Base-by-base conservation (phyloP, 2,113 vertebrate genomes). In the Phainopepla nitens region DNA sequence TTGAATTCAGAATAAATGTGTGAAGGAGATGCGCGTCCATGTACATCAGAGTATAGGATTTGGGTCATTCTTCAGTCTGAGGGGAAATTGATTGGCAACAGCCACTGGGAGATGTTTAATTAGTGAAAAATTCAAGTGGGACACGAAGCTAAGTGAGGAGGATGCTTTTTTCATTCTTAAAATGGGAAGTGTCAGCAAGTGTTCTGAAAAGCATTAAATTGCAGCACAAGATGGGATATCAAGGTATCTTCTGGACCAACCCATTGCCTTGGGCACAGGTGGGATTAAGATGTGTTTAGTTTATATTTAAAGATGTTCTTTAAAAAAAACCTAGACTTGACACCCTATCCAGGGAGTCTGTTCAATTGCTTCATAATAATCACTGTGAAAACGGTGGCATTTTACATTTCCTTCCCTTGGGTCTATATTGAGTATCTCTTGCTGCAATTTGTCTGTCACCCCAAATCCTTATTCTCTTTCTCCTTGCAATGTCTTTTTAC, bases 261-360 rank as follows among this genome's bases (percentile, higher is more conserved):
- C 16, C 12, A 20, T 39, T 69, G 21, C 19, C 10, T 53, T 85
- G 14, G 19, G 10, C 41, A 18, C 27, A 51, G 13, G 5, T 22
- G 4, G 6, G 2, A 2, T 50, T 71, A 82, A 60, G 18, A 72
- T 2, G 6, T 21, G 15, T 51, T 72, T n/a, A 47, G 15, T n/a
- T 61, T 49, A 1, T 41, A 8, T 33, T 78, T 53, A 31, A 78
- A 36, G 10, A 6, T 28, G 28, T 33, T 73, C 3, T 75, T 10
- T 29, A 6, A 27, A 5, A 36, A 3, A 45, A 4, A 11, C 1
- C 1, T 2, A 31, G 13, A 24, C 7, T 73, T 90, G 36, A n/a
- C 2, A 23, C 7, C 4, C 4, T 45, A 5, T 62, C 23, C 4
- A 33, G 14, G 11, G 2, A 71, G 73, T 78, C 36, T 62, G 18